phyloP scores from a whole-genome alignment of 2,797 vertebrate species.

The Prunella strophiata region DNA sequence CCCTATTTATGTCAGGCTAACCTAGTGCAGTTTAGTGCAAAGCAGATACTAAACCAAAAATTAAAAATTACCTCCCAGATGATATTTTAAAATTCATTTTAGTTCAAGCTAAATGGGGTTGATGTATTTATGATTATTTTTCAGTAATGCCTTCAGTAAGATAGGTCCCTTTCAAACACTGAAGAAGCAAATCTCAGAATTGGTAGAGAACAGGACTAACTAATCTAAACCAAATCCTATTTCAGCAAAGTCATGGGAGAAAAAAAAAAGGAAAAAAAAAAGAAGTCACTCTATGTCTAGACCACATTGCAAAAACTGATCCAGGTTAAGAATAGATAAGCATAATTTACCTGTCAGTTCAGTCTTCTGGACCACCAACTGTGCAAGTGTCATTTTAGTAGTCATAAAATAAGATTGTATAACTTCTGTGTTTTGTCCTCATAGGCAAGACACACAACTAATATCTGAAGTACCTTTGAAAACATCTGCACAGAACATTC shows the following conservation, averaged over 20 bases:
- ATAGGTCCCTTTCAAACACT: not conserved
- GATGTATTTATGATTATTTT: not conserved
- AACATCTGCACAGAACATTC: not conserved
- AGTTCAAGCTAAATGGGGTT: not conserved
- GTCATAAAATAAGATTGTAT: not conserved
- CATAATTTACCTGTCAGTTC: not conserved
- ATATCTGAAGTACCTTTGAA: not conserved
- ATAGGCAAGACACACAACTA: not conserved
- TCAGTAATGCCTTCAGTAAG: not conserved
- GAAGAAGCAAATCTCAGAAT: not conserved
- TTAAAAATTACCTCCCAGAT: not conserved
- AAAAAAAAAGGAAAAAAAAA: not conserved
- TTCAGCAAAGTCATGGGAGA: fast-evolving
- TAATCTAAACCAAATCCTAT: not conserved
- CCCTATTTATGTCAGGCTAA: not conserved
- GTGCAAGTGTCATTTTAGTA: not conserved
- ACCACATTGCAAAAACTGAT: not conserved
- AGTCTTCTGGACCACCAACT: not conserved
- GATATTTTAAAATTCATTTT: not conserved
- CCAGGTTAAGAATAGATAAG: not conserved
- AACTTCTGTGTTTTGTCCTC: not conserved
- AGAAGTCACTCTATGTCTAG: not conserved
- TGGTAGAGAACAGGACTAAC: not conserved
- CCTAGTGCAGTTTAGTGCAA: not conserved
- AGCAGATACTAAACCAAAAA: not conserved